Conservation (phyloP, 2,797 vertebrate species). For the Gallinago nigripennis region DNA sequence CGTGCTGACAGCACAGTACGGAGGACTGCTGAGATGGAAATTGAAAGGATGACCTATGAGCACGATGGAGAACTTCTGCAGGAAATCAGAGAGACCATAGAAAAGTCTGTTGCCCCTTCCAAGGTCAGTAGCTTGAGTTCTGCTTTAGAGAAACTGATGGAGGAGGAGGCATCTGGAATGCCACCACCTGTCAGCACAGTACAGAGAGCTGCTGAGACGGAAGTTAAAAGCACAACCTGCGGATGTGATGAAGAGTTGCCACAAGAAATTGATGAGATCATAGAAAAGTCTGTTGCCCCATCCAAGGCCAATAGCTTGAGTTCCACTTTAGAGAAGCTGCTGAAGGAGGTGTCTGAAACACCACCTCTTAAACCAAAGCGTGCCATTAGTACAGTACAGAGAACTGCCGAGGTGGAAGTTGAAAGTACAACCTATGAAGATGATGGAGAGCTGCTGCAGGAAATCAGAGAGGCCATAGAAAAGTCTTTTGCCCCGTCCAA, state of each 20-base stretch:
- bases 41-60: fast-evolving
- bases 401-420: not conserved
- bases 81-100: constrained; percentile 29
- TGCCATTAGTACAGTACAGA: not conserved
- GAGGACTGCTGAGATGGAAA: not conserved
- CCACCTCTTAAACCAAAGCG: not conserved
- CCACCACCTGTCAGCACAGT: not conserved
- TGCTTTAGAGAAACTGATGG: not conserved
- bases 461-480: constrained; percentile 31
- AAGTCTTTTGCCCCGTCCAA: not conserved
- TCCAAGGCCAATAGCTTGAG: not conserved
- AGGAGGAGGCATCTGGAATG: not conserved
- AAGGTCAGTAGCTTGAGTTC: not conserved
- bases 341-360: not conserved
- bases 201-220: not conserved
- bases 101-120: constrained; percentile 7
- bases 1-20: fast-evolving
- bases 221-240: not conserved
- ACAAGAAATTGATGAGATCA: constrained; percentile 5
- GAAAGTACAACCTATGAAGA: not conserved
- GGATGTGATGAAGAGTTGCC: fast-evolving
- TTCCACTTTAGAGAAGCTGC: not conserved
- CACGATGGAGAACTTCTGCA: fast-evolving
- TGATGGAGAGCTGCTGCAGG: not conserved
- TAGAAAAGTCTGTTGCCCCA: not conserved